Evolutionary conservation across 2,797 vertebrate genomes (phyloP).

Genomic region (Paguma larvata): DNA sequence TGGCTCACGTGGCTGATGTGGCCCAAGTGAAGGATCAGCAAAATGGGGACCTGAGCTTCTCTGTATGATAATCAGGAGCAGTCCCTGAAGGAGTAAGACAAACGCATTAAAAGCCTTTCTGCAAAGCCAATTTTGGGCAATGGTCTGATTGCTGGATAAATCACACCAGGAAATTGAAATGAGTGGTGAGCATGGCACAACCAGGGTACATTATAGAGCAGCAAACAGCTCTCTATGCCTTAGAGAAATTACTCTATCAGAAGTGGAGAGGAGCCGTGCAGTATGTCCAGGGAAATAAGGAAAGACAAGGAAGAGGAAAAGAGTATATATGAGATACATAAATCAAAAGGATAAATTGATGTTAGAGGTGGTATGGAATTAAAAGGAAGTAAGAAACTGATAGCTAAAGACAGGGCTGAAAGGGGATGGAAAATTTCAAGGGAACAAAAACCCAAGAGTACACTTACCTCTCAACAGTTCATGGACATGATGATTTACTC

Average conservation of each 20-base stretch:
- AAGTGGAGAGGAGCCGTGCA: background rate
- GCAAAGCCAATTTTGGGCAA: constrained; percentile 63
- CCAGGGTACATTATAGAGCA: background rate
- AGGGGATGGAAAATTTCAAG: background rate
- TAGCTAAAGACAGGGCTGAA: background rate
- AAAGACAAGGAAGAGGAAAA: constrained; percentile 57
- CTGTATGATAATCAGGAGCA: background rate
- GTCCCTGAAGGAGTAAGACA: constrained; percentile 51
- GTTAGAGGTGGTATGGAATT: constrained; percentile 26
- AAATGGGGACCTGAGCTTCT: background rate
- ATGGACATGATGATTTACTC: constrained; percentile 7
- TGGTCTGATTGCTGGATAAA: constrained; percentile 78
- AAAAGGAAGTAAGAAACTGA: constrained; percentile 30
- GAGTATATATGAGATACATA: constrained; percentile 60
- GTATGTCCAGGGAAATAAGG: constrained; percentile 78
- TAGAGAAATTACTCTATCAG: constrained; percentile 66
- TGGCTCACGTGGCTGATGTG: background rate
- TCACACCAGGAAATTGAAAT: constrained; percentile 77
- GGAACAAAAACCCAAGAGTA: background rate
- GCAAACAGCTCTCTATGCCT: constrained; percentile 60
- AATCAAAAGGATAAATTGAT: constrained; percentile 71
- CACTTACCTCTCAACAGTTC: background rate
- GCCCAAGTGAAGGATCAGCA: constrained; percentile 60
- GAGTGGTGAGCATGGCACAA: constrained; percentile 35
- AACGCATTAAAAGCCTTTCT: constrained; percentile 5